Base-by-base conservation (phyloP, 2,888 invertebrate species). In the Boloria euphrosyne region DNA sequence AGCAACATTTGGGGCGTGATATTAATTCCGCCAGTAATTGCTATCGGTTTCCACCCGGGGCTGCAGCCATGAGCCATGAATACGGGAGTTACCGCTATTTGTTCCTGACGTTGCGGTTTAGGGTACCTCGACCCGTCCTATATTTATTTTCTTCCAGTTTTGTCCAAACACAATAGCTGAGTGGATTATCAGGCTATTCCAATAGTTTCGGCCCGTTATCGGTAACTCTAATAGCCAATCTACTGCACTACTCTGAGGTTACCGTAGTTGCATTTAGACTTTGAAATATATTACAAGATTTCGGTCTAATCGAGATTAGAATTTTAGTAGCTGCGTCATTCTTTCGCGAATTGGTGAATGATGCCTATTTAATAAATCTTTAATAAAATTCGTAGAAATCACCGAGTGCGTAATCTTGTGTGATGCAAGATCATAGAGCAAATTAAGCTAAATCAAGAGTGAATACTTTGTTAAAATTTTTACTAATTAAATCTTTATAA, bases 1-100 rank as follows among this genome's bases (percentile, higher is more conserved):
- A 86, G 90, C 79, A 89, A 88, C 90, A 91, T 91, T 92, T 90
- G 89, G 90, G 87, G 89, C 89, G 88, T 84, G 88, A 90, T 92
- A 92, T 92, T 92, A 92, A 92, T 92, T 91, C 91, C 82, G 86
- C 82, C 87, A 85, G 91, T 92, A 92, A 92, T 92, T 92, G 91
- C 91, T 89, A 91, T 91, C 90, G 91, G 90, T 85, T 88, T 82
- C 88, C 82, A 87, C 83, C 84, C 83, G 82, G 79, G 86, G 86
- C 87, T 89, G 90, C 89, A 90, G 87, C 89, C 90, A 84, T 87
- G 88, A 88, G 84, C 89, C 88, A 91, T 91, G 91, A 91, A 91
- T 90, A 90, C 87, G 84, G 89, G 90, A 90, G 89, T 89, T 90
- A 90, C 90, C 87, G 90, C 90, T 90, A 90, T 92, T 90, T 90